phyloP scores from a whole-genome alignment of 2,797 vertebrate genomes.

The Gastrophryne carolinensis region DNA sequence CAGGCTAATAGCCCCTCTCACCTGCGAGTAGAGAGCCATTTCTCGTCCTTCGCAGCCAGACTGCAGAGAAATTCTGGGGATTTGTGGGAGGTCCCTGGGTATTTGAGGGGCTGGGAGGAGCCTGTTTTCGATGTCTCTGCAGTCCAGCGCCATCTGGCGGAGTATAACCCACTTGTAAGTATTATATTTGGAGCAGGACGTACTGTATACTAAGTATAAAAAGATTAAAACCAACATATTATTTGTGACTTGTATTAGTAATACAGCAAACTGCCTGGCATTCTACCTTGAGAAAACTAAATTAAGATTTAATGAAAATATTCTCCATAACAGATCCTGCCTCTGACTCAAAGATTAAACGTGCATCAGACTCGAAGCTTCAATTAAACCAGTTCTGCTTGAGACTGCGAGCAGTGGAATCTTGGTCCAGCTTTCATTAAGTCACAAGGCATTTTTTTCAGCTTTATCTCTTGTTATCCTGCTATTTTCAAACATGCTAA shows the following conservation, averaged over 20 bases:
- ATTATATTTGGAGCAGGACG: too few species aligned
- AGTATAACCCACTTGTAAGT: too few species aligned
- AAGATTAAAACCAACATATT: too few species aligned
- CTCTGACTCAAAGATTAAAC: conserved; percentile 18
- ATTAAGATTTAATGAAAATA: conserved; percentile 20
- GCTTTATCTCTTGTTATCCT: conserved; percentile 29
- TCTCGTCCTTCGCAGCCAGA: too few species aligned
- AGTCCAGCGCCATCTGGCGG: too few species aligned
- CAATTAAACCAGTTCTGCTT: conserved; percentile 28
- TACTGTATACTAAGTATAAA: too few species aligned
- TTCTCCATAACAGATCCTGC: conserved; percentile 1
- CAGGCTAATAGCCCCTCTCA: too few species aligned
- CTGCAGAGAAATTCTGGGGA: too few species aligned
- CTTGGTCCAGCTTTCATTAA: conserved; percentile 23
- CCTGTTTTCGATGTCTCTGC: too few species aligned
- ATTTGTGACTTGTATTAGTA: background rate
- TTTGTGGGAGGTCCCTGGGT: too few species aligned
- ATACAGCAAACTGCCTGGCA: background rate
- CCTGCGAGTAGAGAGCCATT: too few species aligned
- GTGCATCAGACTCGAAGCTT: background rate
- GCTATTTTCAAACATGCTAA: background rate
- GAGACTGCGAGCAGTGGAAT: background rate
- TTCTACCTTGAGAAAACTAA: conserved; percentile 30
- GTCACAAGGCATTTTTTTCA: conserved; percentile 41
- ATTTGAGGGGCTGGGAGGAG: too few species aligned